Base-by-base conservation (phyloP, 1,140 invertebrate species). In the Phocides pigmalion region DNA sequence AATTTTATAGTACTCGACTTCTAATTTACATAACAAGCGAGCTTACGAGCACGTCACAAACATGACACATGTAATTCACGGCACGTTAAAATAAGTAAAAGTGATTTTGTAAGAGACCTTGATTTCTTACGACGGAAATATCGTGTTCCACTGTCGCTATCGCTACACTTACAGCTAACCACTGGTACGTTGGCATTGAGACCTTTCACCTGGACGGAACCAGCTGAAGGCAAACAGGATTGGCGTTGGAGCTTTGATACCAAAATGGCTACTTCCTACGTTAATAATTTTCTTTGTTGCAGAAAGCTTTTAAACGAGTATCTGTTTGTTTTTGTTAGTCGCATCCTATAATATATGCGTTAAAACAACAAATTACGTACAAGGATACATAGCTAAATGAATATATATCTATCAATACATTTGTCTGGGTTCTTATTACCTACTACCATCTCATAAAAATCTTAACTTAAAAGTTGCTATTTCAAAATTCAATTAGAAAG, bases 181-280 rank as follows among this genome's bases (percentile, higher is more conserved):
- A 28, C 28, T 54, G 51, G 51, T 20, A 14, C 1, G 9, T 8
- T 71, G 76, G 69, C 75, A 80, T 77, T 79, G 73, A 71, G 37
- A 73, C 81, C 81, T 84, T 84, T 84, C 81, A 82, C 79, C 47
- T 32, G 39, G 42, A 63, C 68, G 72, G 66, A 70, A 72, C 69
- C 49, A 46, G 63, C 50, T 54, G 79, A 81, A 84, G 81, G 81
- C 70, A 56, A 79, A 64, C 78, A 44, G 74, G 75, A 73, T 62
- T 68, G 67, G 65, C 25, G 72, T 9, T 37, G 25, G 4, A 8
- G 25, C 15, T 50, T 11, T 35, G 20, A 49, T 47, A 58, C 35
- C 32, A 15, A 53, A 39, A 39, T 14, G 46, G 25, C 22, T 2
- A 12, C 35, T 50, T 47, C 28, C 49, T 35, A 51, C 35, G 16